Conservation (phyloP, 2,888 invertebrate genomes). For the Tortrix viridana region DNA sequence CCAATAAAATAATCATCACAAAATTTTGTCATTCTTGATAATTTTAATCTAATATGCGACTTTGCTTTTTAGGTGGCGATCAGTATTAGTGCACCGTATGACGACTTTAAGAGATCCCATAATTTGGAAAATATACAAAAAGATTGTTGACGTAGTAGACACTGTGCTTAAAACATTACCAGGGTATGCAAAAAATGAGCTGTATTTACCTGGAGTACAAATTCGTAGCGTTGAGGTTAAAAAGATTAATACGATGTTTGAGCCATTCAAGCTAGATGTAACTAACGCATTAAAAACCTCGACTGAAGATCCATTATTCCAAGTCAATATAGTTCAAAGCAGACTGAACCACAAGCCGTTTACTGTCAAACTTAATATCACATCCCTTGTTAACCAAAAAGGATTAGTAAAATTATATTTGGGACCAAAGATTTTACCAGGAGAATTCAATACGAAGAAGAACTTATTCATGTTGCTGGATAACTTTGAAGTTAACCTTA, state of each 20-base stretch:
- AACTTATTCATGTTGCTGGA: slow-evolving; percentile 85
- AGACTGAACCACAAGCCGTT: slow-evolving; percentile 90
- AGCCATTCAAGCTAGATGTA: slow-evolving; percentile 86
- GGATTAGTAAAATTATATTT: slow-evolving; percentile 87
- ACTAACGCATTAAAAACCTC: slow-evolving; percentile 82
- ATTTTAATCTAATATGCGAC: neutral
- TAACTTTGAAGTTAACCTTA: slow-evolving; percentile 83
- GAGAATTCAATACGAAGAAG: slow-evolving; percentile 77
- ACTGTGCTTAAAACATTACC: slow-evolving; percentile 83
- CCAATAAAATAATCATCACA: neutral
- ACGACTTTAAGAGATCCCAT: slow-evolving; percentile 88
- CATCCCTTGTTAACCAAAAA: slow-evolving; percentile 83
- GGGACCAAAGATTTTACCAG: slow-evolving; percentile 87
- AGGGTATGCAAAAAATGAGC: slow-evolving; percentile 84
- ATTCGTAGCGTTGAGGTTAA: slow-evolving; percentile 86
- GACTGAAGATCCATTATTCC: slow-evolving; percentile 59
- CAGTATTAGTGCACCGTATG: slow-evolving; percentile 76
- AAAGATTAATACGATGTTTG: slow-evolving; percentile 86
- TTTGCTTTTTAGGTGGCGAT: slow-evolving; percentile 56
- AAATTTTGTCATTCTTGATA: no score
- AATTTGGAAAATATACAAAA: slow-evolving; percentile 87
- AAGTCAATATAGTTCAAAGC: slow-evolving; percentile 80
- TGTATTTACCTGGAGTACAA: slow-evolving; percentile 86
- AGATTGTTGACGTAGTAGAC: slow-evolving; percentile 82
- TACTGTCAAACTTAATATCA: slow-evolving; percentile 85